Percentiles rank a stretch among this genome's conserved stretches.
Evolutionary conservation across 2,797 vertebrate species (phyloP).

Genomic region (Peromyscus aztecus): DNA sequence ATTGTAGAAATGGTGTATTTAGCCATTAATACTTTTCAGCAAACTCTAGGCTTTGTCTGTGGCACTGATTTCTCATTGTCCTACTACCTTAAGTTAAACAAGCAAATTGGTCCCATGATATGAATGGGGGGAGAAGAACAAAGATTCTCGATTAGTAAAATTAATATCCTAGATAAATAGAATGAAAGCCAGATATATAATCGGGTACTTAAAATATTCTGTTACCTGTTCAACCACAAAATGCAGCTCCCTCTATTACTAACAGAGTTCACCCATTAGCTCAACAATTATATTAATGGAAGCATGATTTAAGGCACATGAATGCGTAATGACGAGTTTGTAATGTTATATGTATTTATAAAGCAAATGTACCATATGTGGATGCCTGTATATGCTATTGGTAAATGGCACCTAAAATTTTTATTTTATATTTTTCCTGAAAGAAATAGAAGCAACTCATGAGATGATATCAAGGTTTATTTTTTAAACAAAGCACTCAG

Average conservation of each 20-base stretch:
- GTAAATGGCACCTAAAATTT: slow-evolving; percentile 63
- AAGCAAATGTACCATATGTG: slow-evolving; percentile 49
- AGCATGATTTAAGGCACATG: slow-evolving; percentile 77
- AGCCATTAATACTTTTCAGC: slow-evolving; percentile 63
- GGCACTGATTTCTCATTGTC: slow-evolving; percentile 60
- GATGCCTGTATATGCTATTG: slow-evolving; percentile 61
- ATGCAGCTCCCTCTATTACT: slow-evolving; percentile 67
- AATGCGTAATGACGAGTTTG: slow-evolving; percentile 73
- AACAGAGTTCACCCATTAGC: slow-evolving; percentile 80
- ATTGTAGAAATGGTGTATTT: background rate
- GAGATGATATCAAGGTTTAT: slow-evolving; percentile 78
- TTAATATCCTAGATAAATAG: slow-evolving; percentile 73
- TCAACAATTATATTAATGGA: slow-evolving; percentile 83
- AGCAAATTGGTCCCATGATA: slow-evolving; percentile 62
- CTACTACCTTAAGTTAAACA: slow-evolving; percentile 37
- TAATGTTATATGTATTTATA: slow-evolving; percentile 70
- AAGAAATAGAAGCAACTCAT: slow-evolving; percentile 75
- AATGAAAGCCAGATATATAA: slow-evolving; percentile 77
- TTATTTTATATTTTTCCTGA: slow-evolving; percentile 59
- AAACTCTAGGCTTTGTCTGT: slow-evolving; percentile 46
- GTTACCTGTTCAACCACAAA: slow-evolving; percentile 81
- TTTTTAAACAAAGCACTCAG: slow-evolving; percentile 86
- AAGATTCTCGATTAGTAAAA: slow-evolving; percentile 75
- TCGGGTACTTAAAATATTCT: slow-evolving; percentile 75
- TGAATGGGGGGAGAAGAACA: slow-evolving; percentile 55